phyloP scores from a whole-genome alignment of 2,888 invertebrate genomes.

The Aphidoletes aphidimyza region DNA sequence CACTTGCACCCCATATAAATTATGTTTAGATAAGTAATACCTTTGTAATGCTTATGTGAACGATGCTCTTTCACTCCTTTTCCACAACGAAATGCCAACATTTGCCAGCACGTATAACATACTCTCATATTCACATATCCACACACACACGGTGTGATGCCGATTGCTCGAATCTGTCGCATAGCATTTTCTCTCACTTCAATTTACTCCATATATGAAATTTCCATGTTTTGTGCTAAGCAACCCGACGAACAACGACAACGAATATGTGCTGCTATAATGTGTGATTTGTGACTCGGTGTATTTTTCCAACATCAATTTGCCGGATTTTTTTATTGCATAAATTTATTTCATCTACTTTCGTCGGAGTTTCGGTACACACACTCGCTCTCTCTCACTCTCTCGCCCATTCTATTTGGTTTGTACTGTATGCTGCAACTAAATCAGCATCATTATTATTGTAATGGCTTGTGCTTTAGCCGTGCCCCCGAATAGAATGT shows the following conservation, averaged over 20 bases:
- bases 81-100: no score
- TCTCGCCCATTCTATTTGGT: neutral
- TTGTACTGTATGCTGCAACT: neutral
- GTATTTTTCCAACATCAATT: constrained; percentile 43
- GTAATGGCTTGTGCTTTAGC: constrained; percentile 41
- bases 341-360: constrained; percentile 48
- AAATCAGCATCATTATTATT: constrained; percentile 42
- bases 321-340: constrained; percentile 45
- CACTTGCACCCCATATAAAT: constrained; percentile 45
- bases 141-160: neutral
- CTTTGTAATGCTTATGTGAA: constrained; percentile 39
- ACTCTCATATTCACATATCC: no score
- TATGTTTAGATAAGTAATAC: constrained; percentile 51
- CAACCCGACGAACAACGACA: neutral
- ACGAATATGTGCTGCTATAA: neutral
- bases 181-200: neutral
- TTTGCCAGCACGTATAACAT: neutral
- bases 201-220: neutral
- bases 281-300: constrained; percentile 43
- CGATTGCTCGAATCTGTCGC: neutral
- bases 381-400: no score
- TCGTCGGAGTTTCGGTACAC: neutral
- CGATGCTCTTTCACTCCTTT: constrained; percentile 39
- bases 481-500: constrained; percentile 15
- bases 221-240: constrained; percentile 2